phyloP scores from a whole-genome alignment of 2,797 vertebrate species.

The Falco concolor region DNA sequence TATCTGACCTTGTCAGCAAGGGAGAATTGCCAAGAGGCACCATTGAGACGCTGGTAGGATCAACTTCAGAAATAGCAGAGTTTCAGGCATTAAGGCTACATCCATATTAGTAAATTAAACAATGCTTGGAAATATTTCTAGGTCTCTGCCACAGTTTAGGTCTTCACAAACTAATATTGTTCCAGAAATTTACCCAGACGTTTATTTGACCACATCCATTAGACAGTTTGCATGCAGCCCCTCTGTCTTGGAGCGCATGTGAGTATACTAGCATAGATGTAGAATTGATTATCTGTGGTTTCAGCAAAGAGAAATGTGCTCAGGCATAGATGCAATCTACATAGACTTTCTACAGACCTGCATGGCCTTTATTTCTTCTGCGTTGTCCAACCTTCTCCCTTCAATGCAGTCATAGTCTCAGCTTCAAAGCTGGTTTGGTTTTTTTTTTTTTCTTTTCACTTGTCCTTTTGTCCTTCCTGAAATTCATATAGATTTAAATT shows the following conservation, averaged over 20 bases:
- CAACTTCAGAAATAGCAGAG: slow-evolving; percentile 8
- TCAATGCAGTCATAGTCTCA: not conserved
- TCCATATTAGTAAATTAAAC: slow-evolving; percentile 8
- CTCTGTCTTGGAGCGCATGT: not conserved
- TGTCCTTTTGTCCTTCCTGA: slow-evolving; percentile 6
- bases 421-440: not conserved
- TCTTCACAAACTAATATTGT: not conserved
- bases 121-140: not conserved
- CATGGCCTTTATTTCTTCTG: not conserved
- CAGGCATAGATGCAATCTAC: not conserved
- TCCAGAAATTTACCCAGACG: not conserved
- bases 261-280: not conserved
- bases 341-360: not conserved
- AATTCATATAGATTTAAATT: not conserved
- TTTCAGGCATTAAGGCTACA: not conserved
- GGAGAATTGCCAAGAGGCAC: slow-evolving; percentile 35
- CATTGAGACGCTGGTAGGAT: not conserved
- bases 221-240: not conserved
- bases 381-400: not conserved
- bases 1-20: slow-evolving; percentile 58
- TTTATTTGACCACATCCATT: not conserved
- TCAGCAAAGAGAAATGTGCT: not conserved
- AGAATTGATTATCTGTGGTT: not conserved
- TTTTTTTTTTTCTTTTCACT: not conserved
- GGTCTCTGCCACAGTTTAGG: not conserved